Evolutionary conservation across 2,888 invertebrate genomes (phyloP).

Genomic region (Noctua janthe): DNA sequence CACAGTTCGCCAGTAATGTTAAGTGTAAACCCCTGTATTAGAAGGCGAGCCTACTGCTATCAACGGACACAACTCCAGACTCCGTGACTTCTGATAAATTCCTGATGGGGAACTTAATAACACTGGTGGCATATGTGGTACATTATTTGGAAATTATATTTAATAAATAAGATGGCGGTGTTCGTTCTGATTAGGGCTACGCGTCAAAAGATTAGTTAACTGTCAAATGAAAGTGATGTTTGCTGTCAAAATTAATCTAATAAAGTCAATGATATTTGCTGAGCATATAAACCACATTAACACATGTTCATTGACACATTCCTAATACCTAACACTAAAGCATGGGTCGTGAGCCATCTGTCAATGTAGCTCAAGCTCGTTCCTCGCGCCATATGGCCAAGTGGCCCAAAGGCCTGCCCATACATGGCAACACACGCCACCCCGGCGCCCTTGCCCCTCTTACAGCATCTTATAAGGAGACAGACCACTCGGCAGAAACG

Average conservation of each 20-base stretch:
- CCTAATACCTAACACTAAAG: slow-evolving; percentile 44
- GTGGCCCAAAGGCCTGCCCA: slow-evolving; percentile 59
- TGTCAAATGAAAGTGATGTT: neutral
- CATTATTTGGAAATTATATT: neutral
- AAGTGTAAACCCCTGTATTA: neutral
- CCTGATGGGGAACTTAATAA: neutral
- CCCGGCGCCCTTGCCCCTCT: slow-evolving; percentile 71
- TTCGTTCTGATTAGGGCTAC: neutral
- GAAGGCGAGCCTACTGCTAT: neutral
- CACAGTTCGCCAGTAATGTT: neutral
- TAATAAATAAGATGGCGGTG: neutral
- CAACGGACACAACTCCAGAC: neutral
- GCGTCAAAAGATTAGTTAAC: neutral
- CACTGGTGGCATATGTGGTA: neutral
- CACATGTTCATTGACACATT: slow-evolving; percentile 49
- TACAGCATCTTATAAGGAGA: slow-evolving; percentile 66
- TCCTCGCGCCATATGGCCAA: slow-evolving; percentile 61
- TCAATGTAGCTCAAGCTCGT: slow-evolving; percentile 50
- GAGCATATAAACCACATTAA: slow-evolving; percentile 25
- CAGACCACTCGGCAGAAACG: slow-evolving; percentile 42
- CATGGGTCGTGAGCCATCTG: slow-evolving; percentile 56
- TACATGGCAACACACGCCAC: slow-evolving; percentile 52
- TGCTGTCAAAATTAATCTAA: neutral
- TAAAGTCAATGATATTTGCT: neutral
- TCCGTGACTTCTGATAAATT: neutral